Conservation (phyloP, 2,797 vertebrate genomes). For the Chrosomus eos region DNA sequence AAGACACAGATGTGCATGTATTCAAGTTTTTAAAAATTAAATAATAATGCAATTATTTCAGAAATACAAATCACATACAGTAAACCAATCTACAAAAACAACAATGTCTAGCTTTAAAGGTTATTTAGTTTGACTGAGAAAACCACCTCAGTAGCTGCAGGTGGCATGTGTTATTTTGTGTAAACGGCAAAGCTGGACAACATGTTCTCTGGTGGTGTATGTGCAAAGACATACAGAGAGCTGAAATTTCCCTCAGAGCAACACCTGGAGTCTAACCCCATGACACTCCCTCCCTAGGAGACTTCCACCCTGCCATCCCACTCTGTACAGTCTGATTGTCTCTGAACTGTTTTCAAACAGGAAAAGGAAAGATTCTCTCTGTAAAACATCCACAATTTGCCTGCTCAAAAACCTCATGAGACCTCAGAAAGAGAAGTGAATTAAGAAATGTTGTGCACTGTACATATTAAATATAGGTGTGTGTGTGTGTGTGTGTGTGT, state of each 20-base stretch:
- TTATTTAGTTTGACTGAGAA: conserved; percentile 47
- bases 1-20: background rate
- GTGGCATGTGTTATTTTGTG: conserved; percentile 48
- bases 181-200: background rate
- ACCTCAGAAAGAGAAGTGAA: background rate
- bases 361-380: background rate
- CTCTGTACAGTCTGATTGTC: conserved; percentile 8
- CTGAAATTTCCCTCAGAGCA: conserved; percentile 65
- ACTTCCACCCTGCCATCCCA: conserved; percentile 30
- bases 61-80: conserved; percentile 4
- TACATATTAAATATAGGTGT: no score
- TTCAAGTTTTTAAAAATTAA: conserved; percentile 8
- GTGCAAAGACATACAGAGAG: conserved; percentile 51
- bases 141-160: conserved; percentile 61
- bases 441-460: background rate
- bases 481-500: no score
- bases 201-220: conserved; percentile 45
- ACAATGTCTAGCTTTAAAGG: conserved; percentile 36
- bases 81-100: background rate
- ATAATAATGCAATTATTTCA: no score
- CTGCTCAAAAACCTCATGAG: conserved; percentile 2
- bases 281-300: conserved; percentile 39
- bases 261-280: conserved; percentile 66
- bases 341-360: background rate
- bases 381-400: conserved; percentile 8